These are phyloP conservation scores for Poeciliopsis retropinna DNA, from an alignment of 2,113 vertebrate genomes.

Conservation along the genomic window DNA sequence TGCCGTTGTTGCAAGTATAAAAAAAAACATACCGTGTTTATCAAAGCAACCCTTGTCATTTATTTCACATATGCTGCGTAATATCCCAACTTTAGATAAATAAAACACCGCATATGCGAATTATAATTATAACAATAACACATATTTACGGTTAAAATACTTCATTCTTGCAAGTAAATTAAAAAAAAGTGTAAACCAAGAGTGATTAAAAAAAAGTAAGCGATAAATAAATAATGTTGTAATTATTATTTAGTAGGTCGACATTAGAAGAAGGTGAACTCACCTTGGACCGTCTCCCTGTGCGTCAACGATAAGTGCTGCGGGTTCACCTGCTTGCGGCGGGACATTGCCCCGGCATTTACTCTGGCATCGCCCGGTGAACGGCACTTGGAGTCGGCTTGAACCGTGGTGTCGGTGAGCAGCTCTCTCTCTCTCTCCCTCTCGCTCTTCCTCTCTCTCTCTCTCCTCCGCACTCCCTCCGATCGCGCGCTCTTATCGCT, in stretches of 20 bases:
- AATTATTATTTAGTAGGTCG: not conserved
- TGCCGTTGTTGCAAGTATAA: not conserved
- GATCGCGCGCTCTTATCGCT: conserved; percentile 31
- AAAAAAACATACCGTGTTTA: not conserved
- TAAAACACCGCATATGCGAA: not conserved
- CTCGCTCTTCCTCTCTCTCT: conserved; percentile 16
- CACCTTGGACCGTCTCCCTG: conserved; percentile 94
- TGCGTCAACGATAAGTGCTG: conserved; percentile 96
- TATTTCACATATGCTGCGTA: not conserved
- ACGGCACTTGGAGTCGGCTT: conserved; percentile 86
- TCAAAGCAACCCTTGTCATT: not conserved
- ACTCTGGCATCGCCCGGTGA: conserved; percentile 98
- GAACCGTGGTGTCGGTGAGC: conserved; percentile 80
- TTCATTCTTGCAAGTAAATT: not conserved
- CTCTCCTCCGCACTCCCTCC: conserved; percentile 11
- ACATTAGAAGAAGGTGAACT: conserved; percentile 65
- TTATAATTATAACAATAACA: no score
- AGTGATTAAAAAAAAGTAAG: not conserved
- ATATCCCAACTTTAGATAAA: not conserved
- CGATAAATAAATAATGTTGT: not conserved
- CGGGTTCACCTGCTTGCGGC: conserved; percentile 99
- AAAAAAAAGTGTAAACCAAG: not conserved
- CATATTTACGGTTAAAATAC: not conserved
- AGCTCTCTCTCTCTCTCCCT: conserved; percentile 48
- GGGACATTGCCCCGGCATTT: conserved; percentile 99